Evolutionary conservation across 1,140 invertebrate genomes (phyloP), one percentile per base, ranked within the genome.

Genomic region (Calycopis cecrops): DNA sequence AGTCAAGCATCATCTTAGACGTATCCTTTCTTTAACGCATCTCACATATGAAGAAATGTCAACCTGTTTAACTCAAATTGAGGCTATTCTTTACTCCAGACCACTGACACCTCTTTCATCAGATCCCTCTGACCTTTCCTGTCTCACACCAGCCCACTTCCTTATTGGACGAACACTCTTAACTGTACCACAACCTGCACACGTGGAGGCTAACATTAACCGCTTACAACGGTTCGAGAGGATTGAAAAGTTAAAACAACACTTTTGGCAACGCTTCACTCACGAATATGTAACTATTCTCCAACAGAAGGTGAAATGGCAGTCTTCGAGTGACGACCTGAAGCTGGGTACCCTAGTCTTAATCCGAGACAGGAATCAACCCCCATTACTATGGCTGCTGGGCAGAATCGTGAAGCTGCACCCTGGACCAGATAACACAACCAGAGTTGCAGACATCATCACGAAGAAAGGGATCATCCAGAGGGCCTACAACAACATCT

Each of bases 401-500:
- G 60, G 60, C 8, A 51, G 60, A 10, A 17, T 57, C 9, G 14
- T 38, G 3, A 14, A 21, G 14, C 9, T 53, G 9, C 14, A 53
- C 35, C 50, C 57, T 17, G 57, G 57, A 16, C 14, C 9, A 18
- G 44, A 47, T 16, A 28, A 28, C 7, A 28, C 16, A 10, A 16
- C 3, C 44, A 40, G 56, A 8, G 52, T 59, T 10, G 60, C 50
- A 12, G 56, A 62, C 11, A n/a, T 62, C 3, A 59, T 34, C 28
- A 62, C 60, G 10, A 66, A 38, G 12, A 60, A 35, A 18, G 57
- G 60, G 1, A 55, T 35, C 9, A 57, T 62, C 3, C 51, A 40
- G 6, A 21, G 65, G 10, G 59, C 42, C 18, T 60, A 59, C 38
- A 64, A 68, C 37, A 64, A 59, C 37, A 51, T 67, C 8, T 61